These are phyloP conservation scores for Polypterus bichir DNA, from an alignment of 2,113 vertebrate species.

Conservation along the genomic window DNA sequence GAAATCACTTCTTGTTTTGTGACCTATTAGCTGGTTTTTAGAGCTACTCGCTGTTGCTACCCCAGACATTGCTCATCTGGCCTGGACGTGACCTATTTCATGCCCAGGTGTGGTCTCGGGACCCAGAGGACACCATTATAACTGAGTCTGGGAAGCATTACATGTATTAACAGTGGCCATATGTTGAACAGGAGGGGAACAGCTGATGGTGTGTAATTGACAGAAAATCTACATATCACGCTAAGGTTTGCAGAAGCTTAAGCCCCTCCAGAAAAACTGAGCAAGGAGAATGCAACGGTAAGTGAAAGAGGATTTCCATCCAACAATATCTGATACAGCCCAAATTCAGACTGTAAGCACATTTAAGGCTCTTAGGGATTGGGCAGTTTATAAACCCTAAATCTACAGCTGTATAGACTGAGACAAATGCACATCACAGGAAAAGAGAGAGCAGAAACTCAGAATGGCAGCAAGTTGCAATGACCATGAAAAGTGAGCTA, in stretches of 20 bases:
- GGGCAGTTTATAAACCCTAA: neutral
- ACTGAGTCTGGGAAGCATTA: constrained; percentile 41
- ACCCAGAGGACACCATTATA: constrained; percentile 63
- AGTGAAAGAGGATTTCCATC: constrained; percentile 5
- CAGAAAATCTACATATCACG: constrained; percentile 59
- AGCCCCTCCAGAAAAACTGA: constrained; percentile 10
- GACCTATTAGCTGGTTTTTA: no score
- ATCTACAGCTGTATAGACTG: neutral
- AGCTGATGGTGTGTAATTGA: constrained; percentile 65
- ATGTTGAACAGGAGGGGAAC: constrained; percentile 62
- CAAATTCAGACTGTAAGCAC: neutral
- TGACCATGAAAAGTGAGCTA: no score
- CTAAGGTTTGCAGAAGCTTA: constrained; percentile 4
- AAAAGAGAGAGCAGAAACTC: neutral
- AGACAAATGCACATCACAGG: constrained; percentile 1
- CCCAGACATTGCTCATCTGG: no score
- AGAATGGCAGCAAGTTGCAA: no score
- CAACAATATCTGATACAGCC: neutral
- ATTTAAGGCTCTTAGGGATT: constrained; percentile 4
- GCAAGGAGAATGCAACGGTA: constrained; percentile 1
- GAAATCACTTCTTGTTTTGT: no score
- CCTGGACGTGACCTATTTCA: neutral
- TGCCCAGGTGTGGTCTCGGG: constrained; percentile 52
- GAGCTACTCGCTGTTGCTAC: no score
- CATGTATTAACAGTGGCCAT: constrained; percentile 59